Evolutionary conservation across 2,113 vertebrate species (phyloP), one percentile per base, ranked within the genome.

Genomic region (Colius striatus): DNA sequence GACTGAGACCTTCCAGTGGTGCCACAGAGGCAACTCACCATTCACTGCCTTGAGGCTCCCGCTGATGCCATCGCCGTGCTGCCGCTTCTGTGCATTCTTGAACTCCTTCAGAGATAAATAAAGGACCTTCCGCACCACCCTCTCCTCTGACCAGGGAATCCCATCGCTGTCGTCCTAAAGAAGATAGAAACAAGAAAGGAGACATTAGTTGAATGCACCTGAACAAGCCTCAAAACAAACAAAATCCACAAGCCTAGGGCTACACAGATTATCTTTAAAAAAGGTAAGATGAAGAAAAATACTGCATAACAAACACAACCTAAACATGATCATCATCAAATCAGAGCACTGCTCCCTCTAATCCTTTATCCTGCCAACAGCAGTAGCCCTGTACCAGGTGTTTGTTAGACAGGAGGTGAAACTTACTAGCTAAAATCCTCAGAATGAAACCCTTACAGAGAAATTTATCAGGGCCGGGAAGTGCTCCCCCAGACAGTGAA

Each of bases 131-230:
- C 99, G 99, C 97, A 99, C 99, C 96, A 99, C 98, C 94, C 99
- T 98, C 98, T 99, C 99, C 97, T 99, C 99, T 92, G 99, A 99
- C 99, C 99, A 99, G n/a, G 99, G 99, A 97, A 99, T 99, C 95
- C 99, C 99, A 98, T 99, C 99, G 91, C 99, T 99, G 98, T 99
- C 99, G 96, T 99, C 99, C 99, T 99, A 82, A n/a, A 90, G 19
- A 68, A 92, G 19, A 65, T 62, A 22, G 74, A 77, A 97, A 91
- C 2, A 10, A 10, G 13, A 94, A 88, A 85, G 30, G 26, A 90
- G 47, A 79, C 13, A 29, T 96, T 72, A 95, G 53, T 18, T 72
- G 13, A 4, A 9, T 12, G 19, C 11, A 43, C 13, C 27, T 45
- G 65, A 83, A 92, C 71, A 60, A 60, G 78, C 75, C 48, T 0